Evolutionary conservation across 2,888 invertebrate genomes (phyloP).

Genomic region (Ceramica pisi): DNA sequence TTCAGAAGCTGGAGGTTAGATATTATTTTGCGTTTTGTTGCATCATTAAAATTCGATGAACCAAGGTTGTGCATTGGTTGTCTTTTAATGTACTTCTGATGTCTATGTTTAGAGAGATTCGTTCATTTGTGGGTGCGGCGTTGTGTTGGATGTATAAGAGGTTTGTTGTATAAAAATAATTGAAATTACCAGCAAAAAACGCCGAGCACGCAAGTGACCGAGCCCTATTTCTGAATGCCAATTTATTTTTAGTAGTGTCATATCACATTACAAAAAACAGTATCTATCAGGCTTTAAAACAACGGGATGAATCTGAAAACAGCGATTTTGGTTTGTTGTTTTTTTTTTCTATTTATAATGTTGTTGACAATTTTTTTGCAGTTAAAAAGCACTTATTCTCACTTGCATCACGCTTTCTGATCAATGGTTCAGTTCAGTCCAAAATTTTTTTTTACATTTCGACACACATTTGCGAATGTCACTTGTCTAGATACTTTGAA

Average conservation of each 20-base stretch:
- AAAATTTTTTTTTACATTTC: no score
- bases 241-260: neutral
- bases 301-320: conserved; percentile 18
- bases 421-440: conserved; percentile 9
- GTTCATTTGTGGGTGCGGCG: conserved; percentile 6
- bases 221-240: conserved; percentile 1
- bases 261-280: neutral
- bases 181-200: neutral
- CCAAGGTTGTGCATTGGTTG: conserved; percentile 37
- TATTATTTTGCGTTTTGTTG: conserved; percentile 14
- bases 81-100: conserved; percentile 11
- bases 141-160: neutral
- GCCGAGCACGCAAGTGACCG: neutral
- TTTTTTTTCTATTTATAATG: conserved; percentile 15
- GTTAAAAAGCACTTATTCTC: conserved; percentile 34
- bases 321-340: conserved; percentile 3
- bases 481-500: no score
- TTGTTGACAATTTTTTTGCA: conserved; percentile 30
- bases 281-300: neutral
- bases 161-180: neutral
- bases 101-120: conserved; percentile 3
- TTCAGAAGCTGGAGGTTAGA: conserved; percentile 14
- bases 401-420: conserved; percentile 46
- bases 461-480: no score
- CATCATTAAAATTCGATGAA: conserved; percentile 27